Evolutionary conservation across 2,888 invertebrate genomes (phyloP).

Genomic region (Euplagia quadripunctaria): DNA sequence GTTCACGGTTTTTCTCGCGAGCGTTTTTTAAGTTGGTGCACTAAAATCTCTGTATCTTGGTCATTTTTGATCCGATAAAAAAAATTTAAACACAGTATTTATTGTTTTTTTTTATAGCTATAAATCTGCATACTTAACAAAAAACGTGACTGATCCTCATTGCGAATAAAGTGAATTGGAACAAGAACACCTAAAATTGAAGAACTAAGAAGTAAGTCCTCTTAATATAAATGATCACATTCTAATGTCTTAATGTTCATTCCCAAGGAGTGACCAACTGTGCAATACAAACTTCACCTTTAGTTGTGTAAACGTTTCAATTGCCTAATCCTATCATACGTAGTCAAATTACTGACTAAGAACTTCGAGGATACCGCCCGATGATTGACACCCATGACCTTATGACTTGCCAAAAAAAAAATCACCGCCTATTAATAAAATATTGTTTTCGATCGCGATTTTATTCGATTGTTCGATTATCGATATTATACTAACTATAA

Average conservation of each 20-base stretch:
- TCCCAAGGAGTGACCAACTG: slow-evolving; percentile 20
- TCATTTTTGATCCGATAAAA: too few relatives aligned
- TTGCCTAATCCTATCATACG: slow-evolving; percentile 51
- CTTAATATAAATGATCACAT: neutral
- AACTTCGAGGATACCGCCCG: slow-evolving; percentile 45
- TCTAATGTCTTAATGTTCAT: slow-evolving; percentile 39
- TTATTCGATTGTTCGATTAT: slow-evolving; percentile 50
- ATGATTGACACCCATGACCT: slow-evolving; percentile 49
- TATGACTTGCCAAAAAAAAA: slow-evolving; percentile 46
- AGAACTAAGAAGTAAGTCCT: neutral
- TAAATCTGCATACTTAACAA: too few relatives aligned
- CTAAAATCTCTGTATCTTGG: too few relatives aligned
- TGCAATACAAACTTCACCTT: slow-evolving; percentile 42
- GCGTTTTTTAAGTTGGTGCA: too few relatives aligned
- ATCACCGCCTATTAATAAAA: slow-evolving; percentile 50
- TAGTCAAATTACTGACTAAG: slow-evolving; percentile 35
- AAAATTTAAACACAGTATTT: too few relatives aligned
- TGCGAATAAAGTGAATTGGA: too few relatives aligned
- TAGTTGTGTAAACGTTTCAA: slow-evolving; percentile 29
- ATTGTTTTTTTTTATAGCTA: too few relatives aligned
- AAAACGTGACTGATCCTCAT: too few relatives aligned
- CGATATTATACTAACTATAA: slow-evolving; percentile 49
- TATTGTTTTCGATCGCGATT: slow-evolving; percentile 44
- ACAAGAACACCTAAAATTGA: neutral
- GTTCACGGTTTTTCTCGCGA: too few relatives aligned